Conservation (phyloP, 2,797 vertebrate species). For the Schizopygopsis pylzovi region DNA sequence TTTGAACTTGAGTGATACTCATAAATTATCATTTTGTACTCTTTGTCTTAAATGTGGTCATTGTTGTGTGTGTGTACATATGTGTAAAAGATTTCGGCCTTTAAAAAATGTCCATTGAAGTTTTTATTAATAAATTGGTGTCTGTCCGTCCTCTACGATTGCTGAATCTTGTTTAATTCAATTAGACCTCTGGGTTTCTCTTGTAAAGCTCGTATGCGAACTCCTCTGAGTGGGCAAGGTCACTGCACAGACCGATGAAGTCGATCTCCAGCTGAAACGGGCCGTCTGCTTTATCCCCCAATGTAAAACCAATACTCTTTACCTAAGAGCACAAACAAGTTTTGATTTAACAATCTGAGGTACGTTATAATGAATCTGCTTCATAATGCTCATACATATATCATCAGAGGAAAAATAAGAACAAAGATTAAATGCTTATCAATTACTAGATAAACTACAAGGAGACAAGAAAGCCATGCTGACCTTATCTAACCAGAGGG, state of each 20-base stretch:
- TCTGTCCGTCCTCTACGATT: not conserved
- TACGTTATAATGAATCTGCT: not conserved
- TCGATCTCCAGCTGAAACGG: conserved; percentile 94
- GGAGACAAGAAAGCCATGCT: conserved; percentile 28
- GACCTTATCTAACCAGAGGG: conserved; percentile 89
- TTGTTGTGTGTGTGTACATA: not conserved
- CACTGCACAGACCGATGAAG: conserved; percentile 86
- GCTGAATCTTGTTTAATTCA: not conserved
- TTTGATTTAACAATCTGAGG: not conserved
- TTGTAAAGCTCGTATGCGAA: conserved; percentile 91
- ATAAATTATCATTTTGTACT: conserved; percentile 22
- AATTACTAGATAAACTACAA: not conserved
- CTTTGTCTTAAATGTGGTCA: not conserved
- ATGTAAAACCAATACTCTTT: conserved; percentile 88
- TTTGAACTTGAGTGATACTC: not conserved
- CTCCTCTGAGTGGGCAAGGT: conserved; percentile 88
- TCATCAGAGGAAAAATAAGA: not conserved
- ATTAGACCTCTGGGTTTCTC: conserved; percentile 76
- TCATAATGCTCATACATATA: not conserved
- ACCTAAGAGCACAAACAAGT: conserved; percentile 75
- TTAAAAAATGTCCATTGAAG: not conserved
- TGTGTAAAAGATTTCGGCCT: not conserved
- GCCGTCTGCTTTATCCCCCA: conserved; percentile 91
- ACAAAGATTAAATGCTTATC: not conserved
- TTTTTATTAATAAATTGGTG: conserved; percentile 20